These are phyloP conservation scores for Parauchenoglanis punctatus DNA, from an alignment of 2,797 vertebrate genomes.

Conservation along the genomic window DNA sequence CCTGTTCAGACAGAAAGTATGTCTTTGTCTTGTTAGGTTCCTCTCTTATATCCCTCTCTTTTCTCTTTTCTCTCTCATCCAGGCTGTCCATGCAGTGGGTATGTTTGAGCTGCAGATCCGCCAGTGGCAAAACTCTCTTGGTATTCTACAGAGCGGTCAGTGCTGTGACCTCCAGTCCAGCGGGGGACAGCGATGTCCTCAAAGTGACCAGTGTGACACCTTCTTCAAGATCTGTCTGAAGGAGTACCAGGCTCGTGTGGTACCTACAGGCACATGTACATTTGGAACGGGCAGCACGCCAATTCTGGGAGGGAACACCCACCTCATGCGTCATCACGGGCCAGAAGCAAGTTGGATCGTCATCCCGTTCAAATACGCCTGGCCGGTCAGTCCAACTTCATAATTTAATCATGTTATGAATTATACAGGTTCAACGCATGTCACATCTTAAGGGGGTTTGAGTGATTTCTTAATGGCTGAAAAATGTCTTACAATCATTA, in stretches of 20 bases:
- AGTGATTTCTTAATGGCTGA: not conserved
- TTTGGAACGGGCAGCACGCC: slow-evolving; percentile 74
- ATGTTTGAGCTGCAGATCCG: slow-evolving; percentile 81
- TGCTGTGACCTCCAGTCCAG: slow-evolving; percentile 76
- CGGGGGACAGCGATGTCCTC: slow-evolving; percentile 70
- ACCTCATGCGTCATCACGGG: slow-evolving; percentile 65
- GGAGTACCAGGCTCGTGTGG: slow-evolving; percentile 81
- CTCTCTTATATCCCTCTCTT: slow-evolving; percentile 29
- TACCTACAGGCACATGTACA: slow-evolving; percentile 73
- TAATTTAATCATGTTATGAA: not conserved
- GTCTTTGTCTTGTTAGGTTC: not conserved
- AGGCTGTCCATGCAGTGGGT: slow-evolving; percentile 72
- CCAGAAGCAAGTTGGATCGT: slow-evolving; percentile 70
- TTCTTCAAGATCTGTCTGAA: slow-evolving; percentile 81
- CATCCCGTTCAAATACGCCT: slow-evolving; percentile 82
- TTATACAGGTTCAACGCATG: not conserved
- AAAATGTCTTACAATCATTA: not conserved
- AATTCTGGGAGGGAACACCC: slow-evolving; percentile 78
- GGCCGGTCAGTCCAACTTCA: slow-evolving; percentile 78
- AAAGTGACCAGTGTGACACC: slow-evolving; percentile 76
- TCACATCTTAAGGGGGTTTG: not conserved
- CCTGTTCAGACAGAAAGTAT: not conserved
- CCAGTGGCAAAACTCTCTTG: slow-evolving; percentile 75
- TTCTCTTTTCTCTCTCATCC: slow-evolving; percentile 27
- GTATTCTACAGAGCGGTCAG: slow-evolving; percentile 71